Base-by-base conservation (phyloP, 2,888 invertebrate species). In the Diplolepis rosae region DNA sequence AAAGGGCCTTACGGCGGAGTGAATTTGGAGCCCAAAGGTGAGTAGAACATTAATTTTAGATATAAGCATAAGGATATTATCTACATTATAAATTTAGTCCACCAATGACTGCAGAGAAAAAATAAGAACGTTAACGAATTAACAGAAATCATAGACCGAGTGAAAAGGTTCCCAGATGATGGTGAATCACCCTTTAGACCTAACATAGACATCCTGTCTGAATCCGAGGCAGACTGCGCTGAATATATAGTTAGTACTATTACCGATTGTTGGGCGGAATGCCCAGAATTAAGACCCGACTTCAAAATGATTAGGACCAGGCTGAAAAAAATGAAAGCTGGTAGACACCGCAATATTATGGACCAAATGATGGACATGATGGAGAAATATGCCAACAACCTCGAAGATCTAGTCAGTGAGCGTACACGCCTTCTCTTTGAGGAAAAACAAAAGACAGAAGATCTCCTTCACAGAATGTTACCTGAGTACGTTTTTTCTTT, bases 311-410 rank as follows among this genome's bases (percentile, higher is more conserved):
- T 98, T 79, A 91, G 97, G 84, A 90, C 90, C 18, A 92, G 95
- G 50, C 92, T 98, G 79, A 97, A 98, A 90, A 94, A 94, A 87
- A 94, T 98, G 94, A 95, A 94, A 89, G 93, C 95, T 71, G 97
- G 97, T 84, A 95, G 95, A 86, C 94, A 93, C 84, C 93, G 94
- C 83, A 97, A 97, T 88, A 96, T 97, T 82, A 96, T 97, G 96
- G 97, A 98, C 89, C 96, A 97, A 91, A 97, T 98, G 96, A 96
- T 98, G 94, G 95, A 95, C 83, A 97, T 97, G 96, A 97, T 98
- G 97, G 98, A 97, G 89, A 96, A 96, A 85, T 97, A 98, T 89
- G 96, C 97, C 71, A 95, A 96, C 89, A 96, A 98, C 90, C 93
- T 98, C 90, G 98, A 98, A 90, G 96, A 96, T 89, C 93, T 98